Evolutionary conservation across 1,140 invertebrate genomes (phyloP), one percentile per base, ranked within the genome.

Genomic region (Solen grandis): DNA sequence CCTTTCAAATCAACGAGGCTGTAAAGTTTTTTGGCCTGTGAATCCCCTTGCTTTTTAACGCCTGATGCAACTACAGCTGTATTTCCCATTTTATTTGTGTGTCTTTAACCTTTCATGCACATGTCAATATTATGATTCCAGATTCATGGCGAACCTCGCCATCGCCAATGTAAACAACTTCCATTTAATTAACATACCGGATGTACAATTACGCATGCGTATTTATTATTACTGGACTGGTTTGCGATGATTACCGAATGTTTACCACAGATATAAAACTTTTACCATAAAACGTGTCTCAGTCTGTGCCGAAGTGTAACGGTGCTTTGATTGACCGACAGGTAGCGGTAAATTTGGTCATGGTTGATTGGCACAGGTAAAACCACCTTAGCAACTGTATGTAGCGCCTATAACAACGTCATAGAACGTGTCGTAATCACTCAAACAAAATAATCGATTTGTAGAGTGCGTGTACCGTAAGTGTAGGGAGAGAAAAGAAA

Each of bases 1-100:
- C 97, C 97, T 74, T 92, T 90, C 72, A 92, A 79, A 76, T 92
- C 88, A 3, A 93, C 88, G 1, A 92, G 65, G 19, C 86, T 79
- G 81, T 92, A 93, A 14, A 92, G 75, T 50, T 87, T 81, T 22
- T 85, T 89, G 0, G 81, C 79, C 0, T 82, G 78, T 4, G 78
- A 77, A 72, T 88, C 86, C 1, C 86, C 90, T 62, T 92, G 91
- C 13, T 87, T 81, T 81, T 92, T 92, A 35, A 92, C 89, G 10
- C 85, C 88, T 13, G 70, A 79, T 0, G 88, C 85, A 5, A 91
- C 88, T 10, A 86, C 86, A 27, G 86, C 80, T n/a, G 88, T 86
- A 50, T 89, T 89, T 22, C 89, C 89, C 89, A 90, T 90, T 46
- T 8, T 46, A 10, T 8, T 46, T 46, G 41, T 46, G 19, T 10